These are phyloP conservation scores for Corapipo altera DNA, from an alignment of 2,113 vertebrate species.

Conservation along the genomic window DNA sequence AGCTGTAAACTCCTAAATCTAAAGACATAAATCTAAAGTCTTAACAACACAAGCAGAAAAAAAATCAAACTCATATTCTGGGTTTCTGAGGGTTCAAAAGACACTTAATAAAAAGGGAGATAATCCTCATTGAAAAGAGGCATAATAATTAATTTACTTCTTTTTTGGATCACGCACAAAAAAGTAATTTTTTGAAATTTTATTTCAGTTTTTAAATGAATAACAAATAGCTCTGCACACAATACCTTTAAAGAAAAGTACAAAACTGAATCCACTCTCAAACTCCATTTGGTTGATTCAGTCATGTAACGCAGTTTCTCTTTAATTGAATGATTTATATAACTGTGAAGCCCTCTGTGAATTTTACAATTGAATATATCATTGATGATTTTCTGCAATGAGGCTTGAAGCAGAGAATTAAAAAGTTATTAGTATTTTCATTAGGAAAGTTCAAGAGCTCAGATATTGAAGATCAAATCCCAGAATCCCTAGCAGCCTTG, in stretches of 20 bases:
- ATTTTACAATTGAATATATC: slow-evolving; percentile 29
- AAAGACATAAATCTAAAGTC: background rate
- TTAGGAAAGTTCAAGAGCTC: slow-evolving; percentile 37
- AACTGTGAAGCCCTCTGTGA: slow-evolving; percentile 6
- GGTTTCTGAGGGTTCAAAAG: background rate
- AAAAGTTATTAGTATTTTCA: slow-evolving; percentile 34
- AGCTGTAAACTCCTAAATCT: background rate
- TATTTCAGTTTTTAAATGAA: background rate
- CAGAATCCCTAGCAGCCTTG: background rate
- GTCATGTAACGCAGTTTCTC: background rate
- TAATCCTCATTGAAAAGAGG: background rate
- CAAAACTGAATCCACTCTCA: background rate
- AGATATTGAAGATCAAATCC: background rate
- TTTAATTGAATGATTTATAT: slow-evolving; percentile 46
- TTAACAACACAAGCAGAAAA: background rate
- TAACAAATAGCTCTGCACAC: background rate
- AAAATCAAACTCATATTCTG: fast-evolving
- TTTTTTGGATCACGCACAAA: background rate
- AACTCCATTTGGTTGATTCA: background rate
- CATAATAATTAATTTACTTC: background rate
- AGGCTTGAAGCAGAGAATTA: slow-evolving; percentile 49
- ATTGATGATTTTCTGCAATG: slow-evolving; percentile 20
- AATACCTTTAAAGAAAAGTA: background rate
- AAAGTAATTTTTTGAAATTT: background rate
- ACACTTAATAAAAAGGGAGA: background rate